Percentiles rank a stretch among this genome's conserved stretches.
Evolutionary conservation across 2,888 invertebrate species (phyloP).

Genomic region (Hydraecia micacea): DNA sequence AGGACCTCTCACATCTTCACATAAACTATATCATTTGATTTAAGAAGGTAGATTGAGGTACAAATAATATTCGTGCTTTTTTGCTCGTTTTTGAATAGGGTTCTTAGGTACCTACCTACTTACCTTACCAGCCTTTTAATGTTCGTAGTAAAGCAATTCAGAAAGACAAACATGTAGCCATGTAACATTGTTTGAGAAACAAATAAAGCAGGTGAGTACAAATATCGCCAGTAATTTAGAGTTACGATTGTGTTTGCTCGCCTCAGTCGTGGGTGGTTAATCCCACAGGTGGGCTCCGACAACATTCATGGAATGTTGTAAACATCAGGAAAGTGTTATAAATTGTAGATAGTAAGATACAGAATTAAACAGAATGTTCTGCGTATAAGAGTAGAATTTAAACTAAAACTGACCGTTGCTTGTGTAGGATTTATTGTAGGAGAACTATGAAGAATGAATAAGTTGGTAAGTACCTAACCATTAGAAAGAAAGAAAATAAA

Average conservation of each 20-base stretch:
- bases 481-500: neutral
- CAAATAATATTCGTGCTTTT: neutral
- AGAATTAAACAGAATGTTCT: neutral
- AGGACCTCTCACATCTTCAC: too few species aligned
- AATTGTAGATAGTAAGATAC: neutral
- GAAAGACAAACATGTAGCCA: conserved; percentile 48
- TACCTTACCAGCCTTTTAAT: neutral
- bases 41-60: too few species aligned
- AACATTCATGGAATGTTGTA: conserved; percentile 68
- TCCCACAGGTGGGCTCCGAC: conserved; percentile 71
- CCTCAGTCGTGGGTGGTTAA: conserved; percentile 75
- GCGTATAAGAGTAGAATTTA: neutral
- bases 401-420: neutral
- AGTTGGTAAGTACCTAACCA: neutral
- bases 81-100: neutral
- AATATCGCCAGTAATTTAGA: conserved; percentile 66
- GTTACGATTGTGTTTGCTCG: conserved; percentile 69
- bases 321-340: conserved; percentile 19
- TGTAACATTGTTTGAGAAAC: conserved; percentile 63
- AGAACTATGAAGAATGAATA: neutral
- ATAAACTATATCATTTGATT: too few species aligned
- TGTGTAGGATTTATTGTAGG: neutral
- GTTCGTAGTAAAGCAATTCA: conserved; percentile 36
- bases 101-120: too few species aligned
- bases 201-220: conserved; percentile 70